Base-by-base conservation (phyloP, 2,888 invertebrate genomes). In the Keiferia lycopersicella region DNA sequence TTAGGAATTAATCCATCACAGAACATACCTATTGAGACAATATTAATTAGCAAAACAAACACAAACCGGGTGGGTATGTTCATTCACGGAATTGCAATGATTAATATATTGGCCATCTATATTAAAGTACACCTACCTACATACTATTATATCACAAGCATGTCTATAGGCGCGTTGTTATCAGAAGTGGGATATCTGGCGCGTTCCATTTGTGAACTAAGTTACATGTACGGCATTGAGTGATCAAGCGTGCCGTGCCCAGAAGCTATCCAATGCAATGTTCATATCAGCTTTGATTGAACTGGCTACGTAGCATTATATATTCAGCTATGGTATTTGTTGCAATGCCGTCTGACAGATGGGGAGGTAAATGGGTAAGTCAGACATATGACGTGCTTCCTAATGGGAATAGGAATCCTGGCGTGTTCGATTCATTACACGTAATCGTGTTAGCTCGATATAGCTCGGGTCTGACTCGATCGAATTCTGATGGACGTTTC, bases 341-440 rank as follows among this genome's bases (percentile, higher is more conserved):
- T 26, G 39, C 39, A 11, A 39, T 41, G 12, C 14, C 41, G 41
- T 14, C 45, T 45, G 45, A 45, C 45, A 16, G n/a, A 16, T 45
- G 45, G 45, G 45, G 45, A 45, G 45, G 45, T 16, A 45, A 45
- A 16, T 45, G 16, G 45, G 45, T 16, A 45, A 45, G 45, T 45
- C 45, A 45, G n/a, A 45, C 45, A n/a, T 45, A 45, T 45, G 45
- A 45, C 45, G 45, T 45, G 45, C n/a, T 45, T 45, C 16, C 45
- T 45, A 45, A 45, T 45, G 45, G 45, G 88, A 87, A 89, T 87
- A 81, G 87, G 86, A 88, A 86, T 83, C 79, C 76, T 75, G 86
- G 84, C 81, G 85, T 82, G 82, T 86, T 83, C 86, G 86, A 85
- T 83, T 86, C 84, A 86, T 84, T 83, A 81, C 84, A 84, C 82